Evolutionary conservation across 2,888 invertebrate genomes (phyloP).

Genomic region (Congeria kusceri): DNA sequence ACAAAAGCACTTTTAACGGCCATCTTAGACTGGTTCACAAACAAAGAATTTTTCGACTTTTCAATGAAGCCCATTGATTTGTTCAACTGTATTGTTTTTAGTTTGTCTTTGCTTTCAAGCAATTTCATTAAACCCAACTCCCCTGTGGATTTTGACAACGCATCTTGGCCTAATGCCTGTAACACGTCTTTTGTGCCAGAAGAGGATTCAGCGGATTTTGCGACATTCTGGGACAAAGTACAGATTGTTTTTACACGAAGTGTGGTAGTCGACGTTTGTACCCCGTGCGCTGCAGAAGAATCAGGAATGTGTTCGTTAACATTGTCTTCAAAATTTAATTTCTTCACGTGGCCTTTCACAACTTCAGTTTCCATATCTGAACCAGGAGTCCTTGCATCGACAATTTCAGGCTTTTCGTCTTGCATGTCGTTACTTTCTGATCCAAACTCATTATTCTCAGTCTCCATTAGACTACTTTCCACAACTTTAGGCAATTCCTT

Average conservation of each 20-base stretch:
- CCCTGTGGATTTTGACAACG: conserved; percentile 55
- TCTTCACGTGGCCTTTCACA: conserved; percentile 47
- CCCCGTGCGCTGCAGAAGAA: not conserved
- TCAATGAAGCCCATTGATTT: conserved; percentile 55
- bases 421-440: not conserved
- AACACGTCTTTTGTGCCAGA: too few relatives aligned
- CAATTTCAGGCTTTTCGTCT: not conserved
- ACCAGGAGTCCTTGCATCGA: conserved; percentile 47
- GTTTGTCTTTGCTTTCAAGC: conserved; percentile 45
- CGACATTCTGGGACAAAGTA: not conserved
- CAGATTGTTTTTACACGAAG: not conserved
- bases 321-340: conserved; percentile 51
- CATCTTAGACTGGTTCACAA: conserved; percentile 59
- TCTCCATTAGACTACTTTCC: not conserved
- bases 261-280: not conserved
- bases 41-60: conserved; percentile 49
- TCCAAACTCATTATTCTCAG: not conserved
- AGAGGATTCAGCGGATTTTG: not conserved
- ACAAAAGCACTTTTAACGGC: conserved; percentile 80
- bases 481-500: too few relatives aligned
- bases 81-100: conserved; percentile 35
- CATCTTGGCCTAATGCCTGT: not conserved
- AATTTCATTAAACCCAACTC: conserved; percentile 50
- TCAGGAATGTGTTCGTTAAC: not conserved
- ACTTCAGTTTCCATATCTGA: conserved; percentile 39